Percentiles rank a stretch among this genome's conserved stretches.
Conservation (phyloP, 1,140 invertebrate species). For the Drosophila burlai region DNA sequence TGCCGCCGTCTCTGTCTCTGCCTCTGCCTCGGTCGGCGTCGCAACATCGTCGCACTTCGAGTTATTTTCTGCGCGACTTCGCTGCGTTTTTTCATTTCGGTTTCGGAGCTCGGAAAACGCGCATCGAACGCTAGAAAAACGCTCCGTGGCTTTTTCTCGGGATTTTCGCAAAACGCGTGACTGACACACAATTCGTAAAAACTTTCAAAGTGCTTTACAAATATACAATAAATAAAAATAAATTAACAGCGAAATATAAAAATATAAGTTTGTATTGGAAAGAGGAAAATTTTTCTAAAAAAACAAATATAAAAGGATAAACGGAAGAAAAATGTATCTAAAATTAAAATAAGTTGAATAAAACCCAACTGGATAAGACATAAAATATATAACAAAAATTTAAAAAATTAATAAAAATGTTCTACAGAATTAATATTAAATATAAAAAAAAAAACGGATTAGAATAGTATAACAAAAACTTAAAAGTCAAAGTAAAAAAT, state of each 20-base stretch:
- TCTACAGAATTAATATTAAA: background rate
- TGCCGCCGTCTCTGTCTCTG: slow-evolving; percentile 18
- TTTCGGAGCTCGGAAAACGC: slow-evolving; percentile 66
- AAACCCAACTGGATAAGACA: too few relatives aligned
- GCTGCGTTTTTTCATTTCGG: slow-evolving; percentile 71
- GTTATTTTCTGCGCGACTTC: slow-evolving; percentile 71
- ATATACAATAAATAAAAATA: background rate
- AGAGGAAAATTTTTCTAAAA: background rate
- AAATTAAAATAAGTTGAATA: background rate
- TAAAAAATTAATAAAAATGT: background rate
- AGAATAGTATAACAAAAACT: background rate
- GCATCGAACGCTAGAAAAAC: slow-evolving; percentile 42
- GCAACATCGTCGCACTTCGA: slow-evolving; percentile 45
- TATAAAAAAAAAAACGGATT: background rate
- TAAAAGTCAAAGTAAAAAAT: background rate
- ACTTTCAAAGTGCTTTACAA: slow-evolving; percentile 30
- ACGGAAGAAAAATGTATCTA: too few relatives aligned
- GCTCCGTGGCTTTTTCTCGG: slow-evolving; percentile 51
- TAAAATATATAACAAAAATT: background rate
- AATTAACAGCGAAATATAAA: background rate
- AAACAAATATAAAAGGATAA: too few relatives aligned
- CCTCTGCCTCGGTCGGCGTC: slow-evolving; percentile 17
- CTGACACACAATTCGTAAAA: slow-evolving; percentile 50
- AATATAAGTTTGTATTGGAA: background rate
- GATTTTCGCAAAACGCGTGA: slow-evolving; percentile 34